Conservation (phyloP, 2,888 invertebrate genomes). For the Sisyra terminalis region DNA sequence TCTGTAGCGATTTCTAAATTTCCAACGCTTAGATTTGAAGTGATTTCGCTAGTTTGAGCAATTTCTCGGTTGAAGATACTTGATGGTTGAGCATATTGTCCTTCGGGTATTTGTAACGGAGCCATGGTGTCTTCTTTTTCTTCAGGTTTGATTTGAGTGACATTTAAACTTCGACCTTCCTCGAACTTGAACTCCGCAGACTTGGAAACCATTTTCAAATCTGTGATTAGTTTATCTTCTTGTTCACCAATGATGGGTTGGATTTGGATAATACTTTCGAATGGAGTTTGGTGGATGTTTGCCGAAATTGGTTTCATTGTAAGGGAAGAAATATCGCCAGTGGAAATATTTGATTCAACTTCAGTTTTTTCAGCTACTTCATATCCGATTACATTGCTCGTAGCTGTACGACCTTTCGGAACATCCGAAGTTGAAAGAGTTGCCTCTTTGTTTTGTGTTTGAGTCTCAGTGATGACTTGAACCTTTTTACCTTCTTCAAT, state of each 20-base stretch:
- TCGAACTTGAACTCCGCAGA: slow-evolving; percentile 26
- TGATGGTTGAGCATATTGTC: slow-evolving; percentile 20
- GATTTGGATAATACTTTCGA: slow-evolving; percentile 20
- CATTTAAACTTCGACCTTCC: slow-evolving; percentile 25
- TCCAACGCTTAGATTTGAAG: slow-evolving; percentile 14
- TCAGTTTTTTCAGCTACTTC: slow-evolving; percentile 25
- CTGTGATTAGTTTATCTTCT: slow-evolving; percentile 17
- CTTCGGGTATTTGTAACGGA: slow-evolving; percentile 20
- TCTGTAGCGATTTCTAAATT: slow-evolving; percentile 12
- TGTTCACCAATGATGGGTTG: slow-evolving; percentile 22
- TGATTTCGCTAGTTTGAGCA: slow-evolving; percentile 25
- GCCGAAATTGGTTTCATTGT: slow-evolving; percentile 15
- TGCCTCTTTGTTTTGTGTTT: slow-evolving; percentile 22
- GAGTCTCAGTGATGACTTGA: slow-evolving; percentile 22
- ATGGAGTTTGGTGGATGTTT: slow-evolving; percentile 19
- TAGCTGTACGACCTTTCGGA: slow-evolving; percentile 22
- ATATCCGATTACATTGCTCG: slow-evolving; percentile 22
- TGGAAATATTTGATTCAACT: slow-evolving; percentile 10
- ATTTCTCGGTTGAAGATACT: slow-evolving; percentile 27
- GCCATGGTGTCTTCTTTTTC: slow-evolving; percentile 28
- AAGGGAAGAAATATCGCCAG: slow-evolving; percentile 11
- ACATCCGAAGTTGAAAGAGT: slow-evolving; percentile 15
- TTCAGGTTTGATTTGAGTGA: slow-evolving; percentile 32
- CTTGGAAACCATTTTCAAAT: slow-evolving; percentile 19
- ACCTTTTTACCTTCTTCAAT: slow-evolving; percentile 32